These are phyloP conservation scores for Prionchulus punctatus DNA, from an alignment of 2,888 invertebrate genomes.

Conservation along the genomic window DNA sequence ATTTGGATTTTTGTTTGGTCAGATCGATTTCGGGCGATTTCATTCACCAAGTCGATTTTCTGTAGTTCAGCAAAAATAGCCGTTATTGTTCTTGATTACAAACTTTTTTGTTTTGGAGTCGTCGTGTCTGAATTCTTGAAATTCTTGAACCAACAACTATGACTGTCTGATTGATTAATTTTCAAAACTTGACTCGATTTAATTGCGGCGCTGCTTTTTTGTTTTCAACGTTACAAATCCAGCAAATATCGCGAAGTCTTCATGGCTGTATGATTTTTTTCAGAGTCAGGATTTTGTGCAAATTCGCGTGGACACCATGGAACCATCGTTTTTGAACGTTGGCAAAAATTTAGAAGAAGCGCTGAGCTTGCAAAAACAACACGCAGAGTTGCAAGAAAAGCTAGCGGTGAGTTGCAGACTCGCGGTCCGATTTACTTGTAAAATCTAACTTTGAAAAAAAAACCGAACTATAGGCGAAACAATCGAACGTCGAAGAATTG, in stretches of 20 bases:
- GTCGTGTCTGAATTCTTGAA: too few species aligned
- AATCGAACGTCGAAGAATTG: conserved; percentile 70
- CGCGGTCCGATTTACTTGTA: background rate
- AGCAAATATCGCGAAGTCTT: too few species aligned
- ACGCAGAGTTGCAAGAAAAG: conserved; percentile 64
- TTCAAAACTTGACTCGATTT: too few species aligned
- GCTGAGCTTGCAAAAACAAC: conserved; percentile 53
- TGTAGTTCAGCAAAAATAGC: background rate
- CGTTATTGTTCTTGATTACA: background rate
- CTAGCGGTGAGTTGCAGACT: conserved; percentile 48
- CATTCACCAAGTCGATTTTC: background rate
- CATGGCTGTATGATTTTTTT: too few species aligned
- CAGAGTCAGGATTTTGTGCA: conserved; percentile 66
- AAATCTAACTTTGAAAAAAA: too few species aligned
- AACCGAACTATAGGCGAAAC: too few species aligned
- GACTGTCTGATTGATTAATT: too few species aligned
- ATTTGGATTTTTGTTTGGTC: conserved; percentile 6
- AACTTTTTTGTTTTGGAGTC: too few species aligned
- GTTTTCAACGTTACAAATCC: too few species aligned
- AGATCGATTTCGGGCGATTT: background rate
- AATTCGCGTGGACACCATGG: conserved; percentile 65
- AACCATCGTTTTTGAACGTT: conserved; percentile 61
- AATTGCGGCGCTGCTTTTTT: too few species aligned
- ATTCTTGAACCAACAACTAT: too few species aligned
- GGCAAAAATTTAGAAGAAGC: conserved; percentile 61